phyloP scores from a whole-genome alignment of 2,888 invertebrate genomes.

The Acanthosepion pharaonis region DNA sequence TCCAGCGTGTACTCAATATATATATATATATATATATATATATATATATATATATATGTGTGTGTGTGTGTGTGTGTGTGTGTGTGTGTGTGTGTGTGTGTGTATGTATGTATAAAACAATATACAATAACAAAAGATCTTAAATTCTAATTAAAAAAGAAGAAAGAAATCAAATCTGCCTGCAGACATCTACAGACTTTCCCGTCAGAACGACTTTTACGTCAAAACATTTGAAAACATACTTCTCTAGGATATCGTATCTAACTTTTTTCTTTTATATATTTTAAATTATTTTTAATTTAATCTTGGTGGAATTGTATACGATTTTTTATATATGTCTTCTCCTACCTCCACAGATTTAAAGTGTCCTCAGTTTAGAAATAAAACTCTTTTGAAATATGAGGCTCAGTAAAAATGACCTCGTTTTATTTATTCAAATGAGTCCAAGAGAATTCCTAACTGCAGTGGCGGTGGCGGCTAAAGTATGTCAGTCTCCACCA shows the following conservation, averaged over 20 bases:
- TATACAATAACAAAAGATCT: neutral
- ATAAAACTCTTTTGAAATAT: neutral
- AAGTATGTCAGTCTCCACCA: slow-evolving; percentile 8
- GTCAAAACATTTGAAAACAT: too few species aligned
- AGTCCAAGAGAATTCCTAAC: slow-evolving; percentile 33
- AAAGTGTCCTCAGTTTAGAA: neutral
- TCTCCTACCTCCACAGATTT: neutral
- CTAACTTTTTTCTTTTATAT: too few species aligned
- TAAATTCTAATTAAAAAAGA: neutral
- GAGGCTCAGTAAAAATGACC: neutral
- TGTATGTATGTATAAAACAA: neutral
- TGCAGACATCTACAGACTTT: too few species aligned
- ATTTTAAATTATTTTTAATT: too few species aligned
- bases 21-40: too few species aligned
- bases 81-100: neutral
- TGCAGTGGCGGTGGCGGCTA: too few species aligned
- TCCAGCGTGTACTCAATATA: neutral
- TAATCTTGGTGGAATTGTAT: too few species aligned
- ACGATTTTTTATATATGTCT: neutral
- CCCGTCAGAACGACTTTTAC: too few species aligned
- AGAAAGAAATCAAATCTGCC: too few species aligned
- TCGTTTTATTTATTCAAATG: neutral
- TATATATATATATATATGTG: too few species aligned
- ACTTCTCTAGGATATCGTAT: too few species aligned
- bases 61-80: neutral